Evolutionary conservation across 2,113 vertebrate genomes (phyloP).

Genomic region (Salminus brasiliensis): DNA sequence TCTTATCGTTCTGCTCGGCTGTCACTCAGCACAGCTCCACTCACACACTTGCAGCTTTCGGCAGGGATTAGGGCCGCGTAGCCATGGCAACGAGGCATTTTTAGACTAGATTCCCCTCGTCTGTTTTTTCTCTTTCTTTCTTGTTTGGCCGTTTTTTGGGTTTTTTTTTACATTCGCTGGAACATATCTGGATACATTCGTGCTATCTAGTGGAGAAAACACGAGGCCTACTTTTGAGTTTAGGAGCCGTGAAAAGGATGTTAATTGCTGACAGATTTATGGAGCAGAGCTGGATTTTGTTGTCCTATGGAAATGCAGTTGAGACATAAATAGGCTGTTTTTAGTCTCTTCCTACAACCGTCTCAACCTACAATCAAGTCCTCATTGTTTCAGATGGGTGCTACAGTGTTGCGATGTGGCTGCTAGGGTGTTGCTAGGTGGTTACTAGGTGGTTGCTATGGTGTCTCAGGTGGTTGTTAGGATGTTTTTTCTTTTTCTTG

Average conservation of each 20-base stretch:
- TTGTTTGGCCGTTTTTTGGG: slow-evolving; percentile 26
- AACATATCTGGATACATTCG: not conserved
- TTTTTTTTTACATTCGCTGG: slow-evolving; percentile 58
- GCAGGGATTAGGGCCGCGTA: slow-evolving; percentile 63
- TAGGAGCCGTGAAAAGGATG: not conserved
- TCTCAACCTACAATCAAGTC: no score
- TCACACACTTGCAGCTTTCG: slow-evolving; percentile 58
- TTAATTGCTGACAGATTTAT: not conserved
- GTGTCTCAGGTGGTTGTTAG: no score
- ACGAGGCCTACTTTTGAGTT: not conserved
- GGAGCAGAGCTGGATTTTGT: not conserved
- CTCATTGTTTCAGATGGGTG: no score
- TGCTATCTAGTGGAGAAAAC: not conserved
- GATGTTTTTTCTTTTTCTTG: no score
- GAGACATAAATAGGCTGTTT: no score
- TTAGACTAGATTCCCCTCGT: slow-evolving; percentile 57
- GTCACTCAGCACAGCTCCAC: slow-evolving; percentile 58
- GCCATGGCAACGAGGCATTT: slow-evolving; percentile 73
- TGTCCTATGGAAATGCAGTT: not conserved
- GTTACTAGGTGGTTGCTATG: no score
- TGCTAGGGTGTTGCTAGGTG: no score
- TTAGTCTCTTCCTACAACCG: no score
- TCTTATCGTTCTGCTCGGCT: slow-evolving; percentile 39
- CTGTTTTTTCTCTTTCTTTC: not conserved
- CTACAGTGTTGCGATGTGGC: no score